Percentiles rank a stretch among this genome's conserved stretches.
phyloP scores from a whole-genome alignment of 2,797 vertebrate species.

The Odontamblyopus lacepedii region DNA sequence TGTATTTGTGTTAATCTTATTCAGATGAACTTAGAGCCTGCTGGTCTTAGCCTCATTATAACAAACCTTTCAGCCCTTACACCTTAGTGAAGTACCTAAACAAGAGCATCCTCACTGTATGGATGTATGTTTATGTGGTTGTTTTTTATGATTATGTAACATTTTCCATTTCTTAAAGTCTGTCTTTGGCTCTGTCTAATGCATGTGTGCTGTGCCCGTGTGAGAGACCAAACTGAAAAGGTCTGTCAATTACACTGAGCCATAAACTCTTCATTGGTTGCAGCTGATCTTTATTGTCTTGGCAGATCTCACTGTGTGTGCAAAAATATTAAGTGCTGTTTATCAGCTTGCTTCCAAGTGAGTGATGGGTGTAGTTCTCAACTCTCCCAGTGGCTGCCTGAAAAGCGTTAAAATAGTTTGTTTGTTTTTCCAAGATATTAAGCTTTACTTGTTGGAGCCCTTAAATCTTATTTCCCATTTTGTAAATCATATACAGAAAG shows the following conservation, averaged over 20 bases:
- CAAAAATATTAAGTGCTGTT: conserved; percentile 75
- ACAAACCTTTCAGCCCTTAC: conserved; percentile 33
- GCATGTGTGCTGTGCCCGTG: conserved; percentile 59
- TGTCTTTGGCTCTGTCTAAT: conserved; percentile 63
- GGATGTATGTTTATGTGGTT: conserved; percentile 46
- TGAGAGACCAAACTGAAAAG: conserved; percentile 63
- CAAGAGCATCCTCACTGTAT: conserved; percentile 32
- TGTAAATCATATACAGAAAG: conserved; percentile 26
- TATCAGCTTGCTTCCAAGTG: conserved; percentile 65
- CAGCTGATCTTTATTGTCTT: conserved; percentile 70
- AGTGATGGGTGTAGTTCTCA: conserved; percentile 60
- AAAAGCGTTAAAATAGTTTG: conserved; percentile 28
- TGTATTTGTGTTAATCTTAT: conserved; percentile 17
- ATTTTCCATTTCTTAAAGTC: conserved; percentile 65
- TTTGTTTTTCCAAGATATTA: conserved; percentile 54
- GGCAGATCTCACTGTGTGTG: conserved; percentile 51
- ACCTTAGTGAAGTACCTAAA: conserved; percentile 25
- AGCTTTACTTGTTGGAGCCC: conserved; percentile 16
- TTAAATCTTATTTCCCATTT: conserved; percentile 30
- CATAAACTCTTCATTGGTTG: conserved; percentile 65
- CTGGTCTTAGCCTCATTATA: conserved; percentile 21
- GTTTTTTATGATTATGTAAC: conserved; percentile 55
- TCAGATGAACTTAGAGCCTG: conserved; percentile 31
- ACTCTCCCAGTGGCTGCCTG: conserved; percentile 54
- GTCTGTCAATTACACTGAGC: conserved; percentile 64